Evolutionary conservation across 2,888 invertebrate species (phyloP).

Genomic region (Clepsis dumicolana): DNA sequence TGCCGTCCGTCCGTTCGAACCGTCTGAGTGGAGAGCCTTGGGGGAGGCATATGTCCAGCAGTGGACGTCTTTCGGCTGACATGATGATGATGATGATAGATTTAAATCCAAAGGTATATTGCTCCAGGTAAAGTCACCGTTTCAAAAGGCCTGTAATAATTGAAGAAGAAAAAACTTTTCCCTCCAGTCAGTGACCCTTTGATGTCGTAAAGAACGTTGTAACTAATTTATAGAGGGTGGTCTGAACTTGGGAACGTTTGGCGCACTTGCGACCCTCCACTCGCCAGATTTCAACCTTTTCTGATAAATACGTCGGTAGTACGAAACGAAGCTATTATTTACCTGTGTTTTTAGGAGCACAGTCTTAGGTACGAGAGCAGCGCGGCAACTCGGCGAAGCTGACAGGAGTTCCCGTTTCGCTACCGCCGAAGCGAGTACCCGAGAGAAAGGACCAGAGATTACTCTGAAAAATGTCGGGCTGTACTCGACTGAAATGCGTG

Average conservation of each 20-base stretch:
- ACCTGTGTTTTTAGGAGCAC: neutral
- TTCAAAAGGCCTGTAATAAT: neutral
- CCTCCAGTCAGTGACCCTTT: slow-evolving; percentile 11
- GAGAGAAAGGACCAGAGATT: too few species aligned
- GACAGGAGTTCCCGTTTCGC: too few species aligned
- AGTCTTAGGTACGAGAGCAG: too few species aligned
- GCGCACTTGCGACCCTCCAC: slow-evolving; percentile 7
- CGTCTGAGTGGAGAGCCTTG: too few species aligned
- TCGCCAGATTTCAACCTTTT: slow-evolving; percentile 7
- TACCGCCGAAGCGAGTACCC: too few species aligned
- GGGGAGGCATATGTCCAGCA: too few species aligned
- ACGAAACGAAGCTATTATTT: neutral
- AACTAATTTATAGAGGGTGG: slow-evolving; percentile 18
- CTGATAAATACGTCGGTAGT: slow-evolving; percentile 6
- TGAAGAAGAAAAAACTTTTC: slow-evolving; percentile 1
- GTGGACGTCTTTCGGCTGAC: neutral
- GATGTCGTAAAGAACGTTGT: slow-evolving; percentile 1
- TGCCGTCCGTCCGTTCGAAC: too few species aligned
- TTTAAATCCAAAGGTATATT: neutral
- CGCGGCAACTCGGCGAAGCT: too few species aligned
- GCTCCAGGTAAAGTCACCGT: neutral
- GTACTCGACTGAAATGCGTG: too few species aligned
- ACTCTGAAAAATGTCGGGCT: too few species aligned
- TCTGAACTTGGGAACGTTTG: slow-evolving; percentile 1
- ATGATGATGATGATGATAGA: too few species aligned